A percentile compares a stretch with the other conserved stretches of the same genome.
Evolutionary conservation across 1,140 invertebrate genomes (phyloP).

Genomic region (Tetragnatha versicolor): DNA sequence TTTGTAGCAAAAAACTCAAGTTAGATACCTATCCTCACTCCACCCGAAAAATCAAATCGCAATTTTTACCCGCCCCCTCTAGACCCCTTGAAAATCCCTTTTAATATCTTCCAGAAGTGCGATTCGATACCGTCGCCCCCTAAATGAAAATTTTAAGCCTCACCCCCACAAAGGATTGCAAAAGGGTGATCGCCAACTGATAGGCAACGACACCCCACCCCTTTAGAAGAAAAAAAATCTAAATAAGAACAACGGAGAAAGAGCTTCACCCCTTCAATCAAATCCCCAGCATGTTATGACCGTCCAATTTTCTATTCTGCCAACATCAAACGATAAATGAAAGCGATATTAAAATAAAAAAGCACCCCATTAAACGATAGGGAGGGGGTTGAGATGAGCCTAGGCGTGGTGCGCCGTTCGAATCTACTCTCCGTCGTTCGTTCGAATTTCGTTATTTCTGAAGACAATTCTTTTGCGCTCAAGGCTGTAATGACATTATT

Average conservation of each 20-base stretch:
- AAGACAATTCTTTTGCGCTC: too few relatives aligned
- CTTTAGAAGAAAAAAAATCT: not conserved
- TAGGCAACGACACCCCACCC: not conserved
- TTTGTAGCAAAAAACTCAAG: too few relatives aligned
- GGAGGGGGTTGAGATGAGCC: not conserved
- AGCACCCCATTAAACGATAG: slow-evolving; percentile 22
- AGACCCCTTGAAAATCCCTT: not conserved
- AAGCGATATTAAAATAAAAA: too few relatives aligned
- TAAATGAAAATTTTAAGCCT: slow-evolving; percentile 17
- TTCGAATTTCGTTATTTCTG: too few relatives aligned
- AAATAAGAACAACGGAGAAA: not conserved
- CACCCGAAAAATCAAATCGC: not conserved
- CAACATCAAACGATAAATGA: slow-evolving; percentile 17
- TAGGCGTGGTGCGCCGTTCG: not conserved
- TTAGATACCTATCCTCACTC: not conserved
- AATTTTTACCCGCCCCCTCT: not conserved
- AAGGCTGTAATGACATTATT: too few relatives aligned
- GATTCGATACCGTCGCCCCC: not conserved
- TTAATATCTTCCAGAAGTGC: not conserved
- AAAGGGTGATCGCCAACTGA: not conserved
- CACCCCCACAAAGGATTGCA: not conserved
- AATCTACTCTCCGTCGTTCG: too few relatives aligned
- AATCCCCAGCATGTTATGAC: slow-evolving; percentile 8
- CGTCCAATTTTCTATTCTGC: slow-evolving; percentile 5
- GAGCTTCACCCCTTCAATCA: not conserved